Conservation (phyloP, 1,140 invertebrate genomes). For the Chrysomallon squamiferum region DNA sequence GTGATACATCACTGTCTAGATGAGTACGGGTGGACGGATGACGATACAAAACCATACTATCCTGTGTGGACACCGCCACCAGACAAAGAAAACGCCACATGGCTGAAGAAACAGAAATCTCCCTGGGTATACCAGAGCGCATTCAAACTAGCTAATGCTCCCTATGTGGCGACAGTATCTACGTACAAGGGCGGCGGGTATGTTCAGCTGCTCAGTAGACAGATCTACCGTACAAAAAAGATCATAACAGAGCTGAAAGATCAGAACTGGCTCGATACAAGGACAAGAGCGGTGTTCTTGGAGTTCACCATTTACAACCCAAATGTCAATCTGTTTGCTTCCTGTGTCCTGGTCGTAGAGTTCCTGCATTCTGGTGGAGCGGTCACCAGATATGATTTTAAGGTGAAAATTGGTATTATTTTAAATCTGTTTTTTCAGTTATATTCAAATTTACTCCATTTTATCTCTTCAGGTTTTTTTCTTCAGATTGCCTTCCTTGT, state of each 20-base stretch:
- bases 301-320: conserved; percentile 70
- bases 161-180: conserved; percentile 53
- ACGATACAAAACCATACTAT: conserved; percentile 59
- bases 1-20: conserved; percentile 56
- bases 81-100: conserved; percentile 24
- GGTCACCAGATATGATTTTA: conserved; percentile 49
- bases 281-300: conserved; percentile 66
- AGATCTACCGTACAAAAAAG: conserved; percentile 27
- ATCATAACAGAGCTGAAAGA: conserved; percentile 30
- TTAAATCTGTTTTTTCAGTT: no score
- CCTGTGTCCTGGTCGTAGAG: conserved; percentile 47
- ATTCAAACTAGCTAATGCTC: conserved; percentile 51
- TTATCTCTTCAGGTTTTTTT: neutral
- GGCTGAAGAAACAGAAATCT: conserved; percentile 29
- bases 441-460: neutral
- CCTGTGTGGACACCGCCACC: conserved; percentile 45
- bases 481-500: neutral
- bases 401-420: conserved; percentile 53
- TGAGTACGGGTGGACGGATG: conserved; percentile 60
- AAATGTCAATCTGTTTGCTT: conserved; percentile 58
- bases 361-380: conserved; percentile 50
- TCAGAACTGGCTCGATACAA: conserved; percentile 64
- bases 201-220: conserved; percentile 43
- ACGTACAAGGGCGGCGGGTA: conserved; percentile 63
- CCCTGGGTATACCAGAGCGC: conserved; percentile 59